These are phyloP conservation scores for Carassius auratus DNA, from an alignment of 2,113 vertebrate species.

Conservation along the genomic window DNA sequence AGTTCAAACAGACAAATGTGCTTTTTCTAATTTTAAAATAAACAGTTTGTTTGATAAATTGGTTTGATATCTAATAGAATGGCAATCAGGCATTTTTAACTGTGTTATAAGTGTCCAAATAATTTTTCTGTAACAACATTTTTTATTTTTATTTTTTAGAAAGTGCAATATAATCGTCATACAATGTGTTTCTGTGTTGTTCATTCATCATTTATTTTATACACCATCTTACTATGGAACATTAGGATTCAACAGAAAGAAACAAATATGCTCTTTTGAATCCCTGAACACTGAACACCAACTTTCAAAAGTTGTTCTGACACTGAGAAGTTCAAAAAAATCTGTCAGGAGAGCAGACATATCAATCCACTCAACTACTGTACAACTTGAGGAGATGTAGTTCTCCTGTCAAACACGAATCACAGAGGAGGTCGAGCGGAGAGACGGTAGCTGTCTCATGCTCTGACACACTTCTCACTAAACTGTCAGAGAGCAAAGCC, in stretches of 20 bases:
- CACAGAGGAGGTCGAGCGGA: background rate
- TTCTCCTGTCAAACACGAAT: conserved; percentile 16
- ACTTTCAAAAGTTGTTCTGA: background rate
- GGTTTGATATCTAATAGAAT: background rate
- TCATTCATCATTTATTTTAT: background rate
- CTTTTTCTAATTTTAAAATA: background rate
- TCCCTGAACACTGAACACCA: background rate
- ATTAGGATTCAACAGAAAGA: background rate
- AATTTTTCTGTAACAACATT: background rate
- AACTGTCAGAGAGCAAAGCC: background rate
- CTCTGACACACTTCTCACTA: conserved; percentile 18
- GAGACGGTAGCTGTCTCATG: conserved; percentile 16
- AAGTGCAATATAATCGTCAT: background rate
- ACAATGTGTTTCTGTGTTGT: background rate
- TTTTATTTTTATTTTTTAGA: no score
- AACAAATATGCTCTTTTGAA: background rate
- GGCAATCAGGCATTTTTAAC: background rate
- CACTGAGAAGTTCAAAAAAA: background rate
- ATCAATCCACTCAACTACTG: background rate
- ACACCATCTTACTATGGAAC: background rate
- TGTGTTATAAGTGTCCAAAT: background rate
- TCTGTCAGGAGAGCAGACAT: background rate
- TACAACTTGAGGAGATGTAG: background rate
- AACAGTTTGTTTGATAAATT: background rate
- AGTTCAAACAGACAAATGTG: background rate